Evolutionary conservation across 1,140 invertebrate species (phyloP), one percentile per base, ranked within the genome.

Genomic region (Calosoma granatense): DNA sequence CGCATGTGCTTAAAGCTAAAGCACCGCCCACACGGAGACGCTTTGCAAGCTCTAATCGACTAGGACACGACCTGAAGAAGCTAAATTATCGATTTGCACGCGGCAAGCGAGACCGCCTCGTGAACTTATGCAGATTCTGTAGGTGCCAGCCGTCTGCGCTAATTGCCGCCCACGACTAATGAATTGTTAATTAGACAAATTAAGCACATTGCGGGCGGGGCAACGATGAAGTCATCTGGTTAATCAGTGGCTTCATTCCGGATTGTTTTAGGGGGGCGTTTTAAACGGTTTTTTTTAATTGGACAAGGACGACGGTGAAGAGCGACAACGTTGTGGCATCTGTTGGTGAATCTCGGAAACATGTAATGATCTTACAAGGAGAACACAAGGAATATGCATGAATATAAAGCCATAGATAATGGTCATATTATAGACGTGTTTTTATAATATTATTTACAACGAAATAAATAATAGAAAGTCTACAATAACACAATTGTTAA

Each of bases 1-100:
- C 41, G 17, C 41, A 17, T 17, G 9, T 47, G 17, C 15, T 11
- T 12, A 11, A 47, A 6, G 15, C 41, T 6, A 6, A n/a, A 30
- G 14, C 26, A 6, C 26, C 26, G 4, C 26, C 26, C 26, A 30
- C 15, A 4, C 41, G 41, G 4, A 17, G 41, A 9, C 6, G 6
- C 17, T 6, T 6, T 12, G 41, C 17, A 4, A 47, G 6, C 17
- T 9, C 15, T 47, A 47, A 47, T 47, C 41, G 41, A 17, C 41
- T 12, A 47, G 41, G 41, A 47, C 41, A 47, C 41, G 41, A 47
- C 41, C 41, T 47, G 41, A 11, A 47, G 41, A 47, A 47, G 41
- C 41, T 47, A 47, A 47, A 47, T 47, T 47, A 47, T 47, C 41
- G 41, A 47, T 47, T 17, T 47, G 4, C 14, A 30, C 26, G 26